A percentile compares a stretch with the other conserved stretches of the same genome.
phyloP scores from a whole-genome alignment of 2,888 invertebrate species.

The Drosophila multiciliata region DNA sequence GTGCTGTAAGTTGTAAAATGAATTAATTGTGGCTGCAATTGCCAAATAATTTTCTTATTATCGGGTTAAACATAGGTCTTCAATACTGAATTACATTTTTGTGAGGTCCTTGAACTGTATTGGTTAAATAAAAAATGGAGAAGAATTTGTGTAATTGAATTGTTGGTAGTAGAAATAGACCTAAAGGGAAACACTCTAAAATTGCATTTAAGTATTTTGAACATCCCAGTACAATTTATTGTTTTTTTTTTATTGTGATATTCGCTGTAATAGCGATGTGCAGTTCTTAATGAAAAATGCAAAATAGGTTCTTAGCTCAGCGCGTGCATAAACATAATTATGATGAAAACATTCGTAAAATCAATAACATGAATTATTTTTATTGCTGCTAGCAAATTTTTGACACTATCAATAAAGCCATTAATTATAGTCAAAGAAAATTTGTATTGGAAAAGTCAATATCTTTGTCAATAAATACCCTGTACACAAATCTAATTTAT shows the following conservation, averaged over 20 bases:
- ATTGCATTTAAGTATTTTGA: background rate
- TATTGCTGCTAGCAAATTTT: slow-evolving; percentile 16
- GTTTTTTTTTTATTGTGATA: background rate
- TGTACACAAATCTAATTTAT: background rate
- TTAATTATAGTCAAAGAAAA: slow-evolving; percentile 51
- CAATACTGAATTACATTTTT: slow-evolving; percentile 11
- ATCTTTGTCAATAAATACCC: background rate
- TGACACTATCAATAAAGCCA: slow-evolving; percentile 55
- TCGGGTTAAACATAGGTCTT: slow-evolving; percentile 1
- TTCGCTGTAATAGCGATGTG: too few species aligned
- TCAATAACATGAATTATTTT: slow-evolving; percentile 22
- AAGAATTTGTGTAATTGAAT: background rate
- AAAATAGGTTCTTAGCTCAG: background rate
- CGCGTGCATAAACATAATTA: slow-evolving; percentile 19
- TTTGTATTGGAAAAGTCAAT: slow-evolving; percentile 8
- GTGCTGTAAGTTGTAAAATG: slow-evolving; percentile 27
- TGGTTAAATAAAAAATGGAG: background rate
- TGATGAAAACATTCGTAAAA: slow-evolving; percentile 6
- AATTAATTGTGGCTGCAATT: slow-evolving; percentile 45
- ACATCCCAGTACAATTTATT: background rate
- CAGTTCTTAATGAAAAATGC: slow-evolving; percentile 2
- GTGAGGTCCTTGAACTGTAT: slow-evolving; percentile 29
- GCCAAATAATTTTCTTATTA: slow-evolving; percentile 30
- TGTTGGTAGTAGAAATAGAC: background rate
- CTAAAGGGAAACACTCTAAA: background rate